These are phyloP conservation scores for Entomobrya proxima DNA, from an alignment of 2,888 invertebrate species.

Conservation along the genomic window DNA sequence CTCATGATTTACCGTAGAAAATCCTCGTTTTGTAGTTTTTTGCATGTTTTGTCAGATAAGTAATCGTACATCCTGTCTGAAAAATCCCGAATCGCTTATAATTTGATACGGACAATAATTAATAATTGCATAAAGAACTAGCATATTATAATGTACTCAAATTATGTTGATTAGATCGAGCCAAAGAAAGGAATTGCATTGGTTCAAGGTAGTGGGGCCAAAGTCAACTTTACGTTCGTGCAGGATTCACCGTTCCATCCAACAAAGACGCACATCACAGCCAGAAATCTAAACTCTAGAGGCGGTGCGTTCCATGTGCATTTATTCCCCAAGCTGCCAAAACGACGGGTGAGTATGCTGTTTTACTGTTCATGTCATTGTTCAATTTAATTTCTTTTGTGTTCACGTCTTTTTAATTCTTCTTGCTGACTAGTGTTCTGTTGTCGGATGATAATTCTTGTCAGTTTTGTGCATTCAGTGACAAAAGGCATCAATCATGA, in stretches of 20 bases:
- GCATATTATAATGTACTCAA: background rate
- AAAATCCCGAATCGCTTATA: no score
- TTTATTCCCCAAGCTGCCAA: slow-evolving; percentile 77
- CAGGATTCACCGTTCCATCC: slow-evolving; percentile 91
- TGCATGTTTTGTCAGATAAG: no score
- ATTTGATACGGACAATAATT: no score
- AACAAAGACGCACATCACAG: slow-evolving; percentile 85
- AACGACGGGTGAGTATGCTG: slow-evolving; percentile 69
- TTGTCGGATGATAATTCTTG: background rate
- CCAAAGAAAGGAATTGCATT: slow-evolving; percentile 73
- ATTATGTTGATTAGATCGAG: slow-evolving; percentile 64
- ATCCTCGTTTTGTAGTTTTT: no score
- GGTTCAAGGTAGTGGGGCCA: slow-evolving; percentile 82
- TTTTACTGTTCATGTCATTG: background rate
- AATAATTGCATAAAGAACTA: no score
- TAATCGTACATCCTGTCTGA: no score
- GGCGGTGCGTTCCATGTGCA: slow-evolving; percentile 78
- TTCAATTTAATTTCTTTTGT: background rate
- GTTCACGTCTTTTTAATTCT: background rate
- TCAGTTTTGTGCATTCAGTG: background rate
- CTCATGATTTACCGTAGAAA: no score
- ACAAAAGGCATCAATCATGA: background rate
- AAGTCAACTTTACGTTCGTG: slow-evolving; percentile 86
- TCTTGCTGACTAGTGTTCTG: background rate
- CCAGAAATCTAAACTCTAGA: slow-evolving; percentile 76